Evolutionary conservation across 2,797 vertebrate species (phyloP), one percentile per base, ranked within the genome.

Genomic region (Podarcis lilfordi): DNA sequence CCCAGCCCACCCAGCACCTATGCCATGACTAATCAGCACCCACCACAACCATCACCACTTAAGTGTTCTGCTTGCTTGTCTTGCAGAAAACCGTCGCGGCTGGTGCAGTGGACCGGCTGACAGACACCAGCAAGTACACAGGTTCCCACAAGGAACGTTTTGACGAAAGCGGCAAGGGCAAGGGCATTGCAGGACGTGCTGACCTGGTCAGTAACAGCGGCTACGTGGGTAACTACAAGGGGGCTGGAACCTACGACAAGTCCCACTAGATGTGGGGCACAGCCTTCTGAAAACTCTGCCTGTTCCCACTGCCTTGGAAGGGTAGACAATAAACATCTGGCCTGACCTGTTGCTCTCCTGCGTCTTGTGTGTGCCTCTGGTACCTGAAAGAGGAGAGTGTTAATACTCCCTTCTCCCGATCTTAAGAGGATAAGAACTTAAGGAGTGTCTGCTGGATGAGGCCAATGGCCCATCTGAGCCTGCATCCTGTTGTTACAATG

Each of bases 71-170:
- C 69, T 76, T 71, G n/a, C 8, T 82, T 71, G 1, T 74, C 45
- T 91, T 71, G 94, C 97, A 96, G 98, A 98, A 97, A 98, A 95
- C 96, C 50, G 97, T 93, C 17, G 94, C 96, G 0, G 96, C 89
- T 5, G 97, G 96, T 0, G 97, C 89, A 2, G 97, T 98, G 0
- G 93, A 97, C 9, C 96, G 96, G n/a, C 97, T 99, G 64, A 99
- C 98, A 0, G 98, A 99, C 96, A 96, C 98, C 94, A 98, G 96
- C 93, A 98, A 98, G 96, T 99, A 98, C 89, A 98, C 98, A 0
- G 98, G 98, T 40, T 98, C 97, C 27, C 98, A 98, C 96, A 99
- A 98, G 95, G 97, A 98, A 94, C 97, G 97, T 4, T 99, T 99
- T 29, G 98, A 99, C 32, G 80, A 97, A 92, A 97, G 96, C 0